Percentiles rank a stretch among this genome's conserved stretches.
These are phyloP conservation scores for Oscheius onirici DNA, from an alignment of 2,888 invertebrate species.

Conservation along the genomic window DNA sequence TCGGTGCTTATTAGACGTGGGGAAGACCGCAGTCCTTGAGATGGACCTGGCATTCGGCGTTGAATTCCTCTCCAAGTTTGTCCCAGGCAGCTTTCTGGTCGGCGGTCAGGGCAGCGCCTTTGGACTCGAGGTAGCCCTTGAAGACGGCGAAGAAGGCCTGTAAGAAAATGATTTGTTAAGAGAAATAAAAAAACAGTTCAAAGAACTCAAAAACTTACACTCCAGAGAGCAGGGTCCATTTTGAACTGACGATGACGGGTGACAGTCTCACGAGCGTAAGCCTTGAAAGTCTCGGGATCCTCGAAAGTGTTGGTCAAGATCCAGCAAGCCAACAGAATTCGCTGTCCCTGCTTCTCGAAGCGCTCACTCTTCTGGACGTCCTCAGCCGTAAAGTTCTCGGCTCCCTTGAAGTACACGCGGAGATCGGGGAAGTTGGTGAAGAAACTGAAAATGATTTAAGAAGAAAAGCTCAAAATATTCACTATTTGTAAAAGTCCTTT, in stretches of 20 bases:
- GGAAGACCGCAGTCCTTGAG: conserved; percentile 52
- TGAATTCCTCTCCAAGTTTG: conserved; percentile 58
- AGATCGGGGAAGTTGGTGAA: conserved; percentile 64
- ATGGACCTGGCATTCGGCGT: conserved; percentile 54
- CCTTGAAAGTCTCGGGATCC: conserved; percentile 58
- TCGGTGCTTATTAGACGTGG: conserved; percentile 16
- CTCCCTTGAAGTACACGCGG: conserved; percentile 63
- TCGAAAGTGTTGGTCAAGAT: conserved; percentile 59
- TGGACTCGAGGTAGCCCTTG: conserved; percentile 59
- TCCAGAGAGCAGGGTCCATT: conserved; percentile 68
- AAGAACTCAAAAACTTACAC: conserved; percentile 35
- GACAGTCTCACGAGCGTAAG: conserved; percentile 65
- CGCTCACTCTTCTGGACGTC: conserved; percentile 62
- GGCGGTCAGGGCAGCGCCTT: conserved; percentile 45
- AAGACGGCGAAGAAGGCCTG: conserved; percentile 69
- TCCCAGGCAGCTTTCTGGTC: conserved; percentile 64
- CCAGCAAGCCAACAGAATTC: conserved; percentile 64
- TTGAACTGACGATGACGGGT: conserved; percentile 68
- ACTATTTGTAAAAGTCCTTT: conserved; percentile 67
- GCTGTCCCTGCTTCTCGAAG: conserved; percentile 69
- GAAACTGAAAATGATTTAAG: conserved; percentile 44
- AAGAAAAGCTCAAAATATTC: conserved; percentile 9
- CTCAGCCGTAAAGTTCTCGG: conserved; percentile 59
- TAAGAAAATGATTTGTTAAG: neutral
- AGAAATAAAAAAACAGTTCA: neutral